Evolutionary conservation across 2,888 invertebrate species (phyloP).

Genomic region (Mamestra brassicae): DNA sequence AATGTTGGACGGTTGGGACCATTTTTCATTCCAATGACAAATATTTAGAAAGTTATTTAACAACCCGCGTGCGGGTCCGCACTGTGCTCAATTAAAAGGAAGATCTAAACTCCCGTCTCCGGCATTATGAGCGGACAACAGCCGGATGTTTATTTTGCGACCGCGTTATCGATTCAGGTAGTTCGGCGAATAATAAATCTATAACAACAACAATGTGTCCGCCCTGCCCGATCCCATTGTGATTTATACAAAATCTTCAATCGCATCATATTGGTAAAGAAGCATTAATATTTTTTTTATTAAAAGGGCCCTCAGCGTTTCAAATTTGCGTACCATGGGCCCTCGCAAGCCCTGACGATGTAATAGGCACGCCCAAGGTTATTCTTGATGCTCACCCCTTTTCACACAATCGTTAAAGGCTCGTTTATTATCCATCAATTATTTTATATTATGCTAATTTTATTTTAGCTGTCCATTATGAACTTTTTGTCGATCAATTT

Average conservation of each 20-base stretch:
- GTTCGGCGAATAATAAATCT: constrained; percentile 87
- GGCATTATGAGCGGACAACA: constrained; percentile 81
- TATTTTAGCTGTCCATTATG: constrained; percentile 65
- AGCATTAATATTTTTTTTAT: constrained; percentile 71
- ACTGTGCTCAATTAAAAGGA: constrained; percentile 85
- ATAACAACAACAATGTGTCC: constrained; percentile 82
- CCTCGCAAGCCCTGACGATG: constrained; percentile 75
- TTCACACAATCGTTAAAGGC: constrained; percentile 84
- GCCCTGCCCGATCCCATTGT: constrained; percentile 76
- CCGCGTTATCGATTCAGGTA: constrained; percentile 88
- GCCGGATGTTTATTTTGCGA: constrained; percentile 87
- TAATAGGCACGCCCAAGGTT: constrained; percentile 81
- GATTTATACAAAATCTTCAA: constrained; percentile 77
- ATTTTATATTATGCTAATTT: constrained; percentile 74
- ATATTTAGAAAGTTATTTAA: constrained; percentile 90
- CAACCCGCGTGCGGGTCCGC: constrained; percentile 79
- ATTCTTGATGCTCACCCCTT: constrained; percentile 78
- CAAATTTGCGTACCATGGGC: constrained; percentile 76
- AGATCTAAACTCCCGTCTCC: constrained; percentile 76
- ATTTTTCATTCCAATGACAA: constrained; percentile 90
- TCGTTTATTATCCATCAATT: constrained; percentile 85
- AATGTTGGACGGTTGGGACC: constrained; percentile 80
- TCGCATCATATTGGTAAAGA: constrained; percentile 77
- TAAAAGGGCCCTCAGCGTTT: constrained; percentile 78
- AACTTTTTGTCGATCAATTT: constrained; percentile 61